Base-by-base conservation (phyloP, 2,797 vertebrate species). In the Anolis apletophallus region DNA sequence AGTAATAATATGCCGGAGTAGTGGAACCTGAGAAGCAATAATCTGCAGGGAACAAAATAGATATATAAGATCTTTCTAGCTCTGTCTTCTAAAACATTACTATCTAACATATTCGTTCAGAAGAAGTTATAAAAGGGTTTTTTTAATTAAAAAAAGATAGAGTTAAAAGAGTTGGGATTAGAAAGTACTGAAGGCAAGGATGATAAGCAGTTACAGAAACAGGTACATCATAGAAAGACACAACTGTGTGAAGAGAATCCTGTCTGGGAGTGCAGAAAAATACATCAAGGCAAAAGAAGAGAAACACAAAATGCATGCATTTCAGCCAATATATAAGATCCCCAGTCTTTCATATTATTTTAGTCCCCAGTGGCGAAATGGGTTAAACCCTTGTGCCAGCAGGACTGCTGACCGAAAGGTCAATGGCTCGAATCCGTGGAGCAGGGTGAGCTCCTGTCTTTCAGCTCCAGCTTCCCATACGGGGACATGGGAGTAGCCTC, bases 1-100 rank as follows among this genome's bases (percentile, higher is more conserved):
- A 0, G 98, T 96, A 21, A 99, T 97, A 90, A 99, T 97, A 5
- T 99, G 98, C 67, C 96, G 95, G 87, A 99, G 95, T 17, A 96
- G 95, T 0, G 98, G 98, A 54, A 99, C 96, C 80, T 98, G 95
- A 74, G 96, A 94, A 64, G 99, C 96, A 61, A 99, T 98, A 16
- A 93, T 97, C 98, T 99, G 91, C 71, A 83, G 88, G 90, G 86
- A 89, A 88, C 94, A 23, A 3, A 80, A 90, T 34, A 80, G 0
- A 69, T 6, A 80, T 2, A 85, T 16, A 84, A 85, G 7, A 5
- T 71, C 50, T 8, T 78, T 11, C 10, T 1, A 55, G 9, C 16
- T 29, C 57, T 57, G 34, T 46, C 19, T 68, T 85, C 54, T 54
- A 68, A 64, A 26, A 59, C n/a, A 72, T 72, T 21, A 36, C 40